Evolutionary conservation across 2,888 invertebrate genomes (phyloP), one percentile per base, ranked within the genome.

Genomic region (Euplagia quadripunctaria): DNA sequence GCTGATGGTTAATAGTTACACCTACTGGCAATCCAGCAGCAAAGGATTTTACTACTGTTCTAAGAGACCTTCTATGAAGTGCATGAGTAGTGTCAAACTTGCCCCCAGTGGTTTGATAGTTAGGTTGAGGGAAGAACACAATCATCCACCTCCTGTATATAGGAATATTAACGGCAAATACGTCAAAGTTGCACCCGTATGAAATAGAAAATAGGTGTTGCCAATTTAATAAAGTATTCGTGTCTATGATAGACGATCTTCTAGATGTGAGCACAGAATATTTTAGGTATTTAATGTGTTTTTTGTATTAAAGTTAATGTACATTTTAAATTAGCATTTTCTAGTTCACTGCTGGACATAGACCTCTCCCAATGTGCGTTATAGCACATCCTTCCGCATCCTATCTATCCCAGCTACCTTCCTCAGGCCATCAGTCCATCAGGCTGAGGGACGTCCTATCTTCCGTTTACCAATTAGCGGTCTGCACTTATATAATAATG

Each of bases 41-140:
- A 20, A 76, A 67, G 42, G 76, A 69, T 14, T 64, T 43, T 87
- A 77, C 68, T 86, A 85, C 64, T 87, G 87, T 69, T 84, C 84
- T 0, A 83, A 79, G 65, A 81, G 80, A 65, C 66, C 70, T 5
- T 55, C 64, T 14, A 31, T 9, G 20, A 77, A 78, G 11, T 86
- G 86, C 58, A 73, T 69, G 55, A 82, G 83, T 3, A 78, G 71
- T n/a, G 76, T 84, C 20, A 82, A 78, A 69, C 5, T 84, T 46
- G 72, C 66, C 12, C 20, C 20, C 3, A 46, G 76, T 17, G 80
- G 80, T 0, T 8, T 6, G 8, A 68, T 76, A n/a, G 16, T 46
- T 17, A 63, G 65, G n/a, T 63, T 69, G 14, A 64, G 14, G 5
- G 72, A 61, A 58, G 61, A 65, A 8, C 76, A 76, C 49, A 76